phyloP scores from a whole-genome alignment of 2,888 invertebrate species.

The Eupithecia inturbata region DNA sequence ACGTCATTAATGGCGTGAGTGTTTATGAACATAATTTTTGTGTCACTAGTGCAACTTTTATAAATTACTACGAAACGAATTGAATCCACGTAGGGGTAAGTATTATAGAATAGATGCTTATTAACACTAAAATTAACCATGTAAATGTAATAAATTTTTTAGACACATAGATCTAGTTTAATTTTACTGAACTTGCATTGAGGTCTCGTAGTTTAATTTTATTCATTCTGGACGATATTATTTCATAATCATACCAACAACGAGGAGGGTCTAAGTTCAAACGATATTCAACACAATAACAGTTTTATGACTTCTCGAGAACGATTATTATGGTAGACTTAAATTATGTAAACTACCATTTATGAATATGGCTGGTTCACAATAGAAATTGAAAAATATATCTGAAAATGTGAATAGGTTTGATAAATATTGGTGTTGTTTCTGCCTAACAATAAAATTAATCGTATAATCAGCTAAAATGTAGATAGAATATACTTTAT shows the following conservation, averaged over 20 bases:
- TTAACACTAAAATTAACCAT: neutral
- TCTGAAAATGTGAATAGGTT: neutral
- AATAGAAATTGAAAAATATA: neutral
- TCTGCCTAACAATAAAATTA: too few species aligned
- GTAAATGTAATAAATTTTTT: neutral
- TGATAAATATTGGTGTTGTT: too few species aligned
- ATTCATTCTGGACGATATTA: neutral
- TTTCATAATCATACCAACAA: constrained; percentile 26
- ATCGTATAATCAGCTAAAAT: too few species aligned
- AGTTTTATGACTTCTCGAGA: constrained; percentile 51
- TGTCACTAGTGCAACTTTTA: neutral
- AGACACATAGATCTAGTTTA: neutral
- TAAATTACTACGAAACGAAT: neutral
- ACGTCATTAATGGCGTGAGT: too few species aligned
- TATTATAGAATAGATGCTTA: neutral
- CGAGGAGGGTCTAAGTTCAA: constrained; percentile 58
- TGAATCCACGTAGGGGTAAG: neutral
- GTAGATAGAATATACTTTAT: too few species aligned
- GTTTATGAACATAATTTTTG: neutral
- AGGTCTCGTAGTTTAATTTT: neutral
- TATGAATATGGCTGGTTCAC: neutral
- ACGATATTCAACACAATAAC: constrained; percentile 60
- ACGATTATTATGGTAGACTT: constrained; percentile 1
- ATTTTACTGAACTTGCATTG: neutral
- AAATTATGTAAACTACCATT: neutral